phyloP scores from a whole-genome alignment of 92 coral and sea anemone genomes.

The Paramuricea clavata region DNA sequence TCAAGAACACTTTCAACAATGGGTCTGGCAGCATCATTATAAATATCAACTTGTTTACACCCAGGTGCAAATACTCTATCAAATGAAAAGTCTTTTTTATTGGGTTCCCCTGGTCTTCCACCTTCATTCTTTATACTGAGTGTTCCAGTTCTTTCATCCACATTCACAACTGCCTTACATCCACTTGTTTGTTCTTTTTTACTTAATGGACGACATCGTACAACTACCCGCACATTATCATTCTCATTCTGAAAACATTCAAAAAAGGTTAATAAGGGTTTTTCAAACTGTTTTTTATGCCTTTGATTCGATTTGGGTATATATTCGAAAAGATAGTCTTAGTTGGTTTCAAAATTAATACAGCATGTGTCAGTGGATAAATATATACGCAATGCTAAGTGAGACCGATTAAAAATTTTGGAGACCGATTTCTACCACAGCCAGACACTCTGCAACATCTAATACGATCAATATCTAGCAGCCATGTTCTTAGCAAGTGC shows the following conservation, averaged over 20 bases:
- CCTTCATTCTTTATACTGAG: constrained; percentile 78
- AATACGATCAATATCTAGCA: no score
- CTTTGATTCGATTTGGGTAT: no score
- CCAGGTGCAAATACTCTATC: constrained; percentile 97
- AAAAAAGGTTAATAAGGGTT: no score
- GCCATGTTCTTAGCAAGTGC: no score
- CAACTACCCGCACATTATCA: constrained; percentile 98
- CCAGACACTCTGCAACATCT: no score
- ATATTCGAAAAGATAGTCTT: no score
- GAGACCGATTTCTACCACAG: no score
- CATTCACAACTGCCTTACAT: constrained; percentile 81
- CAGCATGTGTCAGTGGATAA: no score
- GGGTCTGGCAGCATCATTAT: constrained; percentile 98
- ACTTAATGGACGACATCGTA: constrained; percentile 98
- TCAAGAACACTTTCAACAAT: constrained; percentile 93
- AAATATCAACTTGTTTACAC: constrained; percentile 90
- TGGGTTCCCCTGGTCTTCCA: constrained; percentile 82
- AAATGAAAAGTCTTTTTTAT: constrained; percentile 86
- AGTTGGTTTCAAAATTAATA: no score
- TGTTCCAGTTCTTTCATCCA: constrained; percentile 88
- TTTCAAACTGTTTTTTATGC: no score
- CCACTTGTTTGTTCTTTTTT: constrained; percentile 83
- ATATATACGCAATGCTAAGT: no score
- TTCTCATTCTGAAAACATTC: constrained; percentile 60
- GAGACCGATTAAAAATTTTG: no score